A percentile compares a stretch with the other conserved stretches of the same genome.
phyloP scores from a whole-genome alignment of 2,888 invertebrate genomes.

The Eilema caniola region DNA sequence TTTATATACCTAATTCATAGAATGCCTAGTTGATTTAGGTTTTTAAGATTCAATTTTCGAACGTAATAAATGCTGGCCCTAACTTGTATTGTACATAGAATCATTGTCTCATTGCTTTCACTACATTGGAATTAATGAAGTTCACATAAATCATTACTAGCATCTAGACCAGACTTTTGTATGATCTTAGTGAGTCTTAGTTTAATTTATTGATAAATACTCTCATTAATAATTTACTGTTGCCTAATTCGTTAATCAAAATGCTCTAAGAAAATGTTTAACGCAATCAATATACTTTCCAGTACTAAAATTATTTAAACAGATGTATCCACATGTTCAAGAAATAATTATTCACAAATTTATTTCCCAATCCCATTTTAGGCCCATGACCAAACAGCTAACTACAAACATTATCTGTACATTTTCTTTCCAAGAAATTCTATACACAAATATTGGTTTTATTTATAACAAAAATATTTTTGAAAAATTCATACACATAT shows the following conservation, averaged over 20 bases:
- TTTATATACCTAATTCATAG: neutral
- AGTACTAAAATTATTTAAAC: neutral
- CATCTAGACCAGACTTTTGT: neutral
- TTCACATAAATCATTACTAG: neutral
- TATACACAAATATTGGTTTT: conserved; percentile 63
- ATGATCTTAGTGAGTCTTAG: neutral
- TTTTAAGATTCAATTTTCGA: neutral
- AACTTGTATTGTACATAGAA: conserved; percentile 1
- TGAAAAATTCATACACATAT: conserved; percentile 57
- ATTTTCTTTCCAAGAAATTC: conserved; percentile 64
- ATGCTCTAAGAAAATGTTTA: conserved; percentile 7
- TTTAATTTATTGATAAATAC: neutral
- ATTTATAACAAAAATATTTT: conserved; percentile 70
- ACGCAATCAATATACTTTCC: neutral
- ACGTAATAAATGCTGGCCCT: neutral
- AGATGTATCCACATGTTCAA: neutral
- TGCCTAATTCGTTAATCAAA: neutral
- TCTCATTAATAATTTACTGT: conserved; percentile 26
- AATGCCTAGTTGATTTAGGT: neutral
- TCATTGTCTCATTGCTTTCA: conserved; percentile 1
- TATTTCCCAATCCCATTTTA: conserved; percentile 31
- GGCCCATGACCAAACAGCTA: conserved; percentile 59
- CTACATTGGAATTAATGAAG: neutral
- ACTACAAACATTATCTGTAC: conserved; percentile 60
- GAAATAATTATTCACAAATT: conserved; percentile 24